These are phyloP conservation scores for Thaumatotibia leucotreta DNA, from an alignment of 1,140 invertebrate species.

Conservation along the genomic window DNA sequence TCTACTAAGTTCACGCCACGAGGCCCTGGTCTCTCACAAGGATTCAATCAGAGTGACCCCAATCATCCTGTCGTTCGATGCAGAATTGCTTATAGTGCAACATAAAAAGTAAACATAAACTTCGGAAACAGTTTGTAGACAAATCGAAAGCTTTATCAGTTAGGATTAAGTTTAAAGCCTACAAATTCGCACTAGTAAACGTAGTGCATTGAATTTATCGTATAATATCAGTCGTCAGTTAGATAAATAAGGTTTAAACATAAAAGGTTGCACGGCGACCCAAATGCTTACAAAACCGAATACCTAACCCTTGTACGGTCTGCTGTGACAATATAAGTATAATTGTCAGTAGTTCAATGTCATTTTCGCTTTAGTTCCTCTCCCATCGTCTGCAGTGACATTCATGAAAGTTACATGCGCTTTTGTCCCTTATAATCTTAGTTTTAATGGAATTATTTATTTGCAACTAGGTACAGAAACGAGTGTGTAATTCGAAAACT, in stretches of 20 bases:
- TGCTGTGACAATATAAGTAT: background rate
- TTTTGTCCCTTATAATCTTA: too few species aligned
- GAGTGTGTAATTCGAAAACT: too few species aligned
- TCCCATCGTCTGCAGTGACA: too few species aligned
- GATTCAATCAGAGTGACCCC: background rate
- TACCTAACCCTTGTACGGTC: background rate
- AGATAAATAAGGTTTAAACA: conserved; percentile 7
- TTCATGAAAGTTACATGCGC: too few species aligned
- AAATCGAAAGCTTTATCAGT: background rate
- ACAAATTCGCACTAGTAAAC: background rate
- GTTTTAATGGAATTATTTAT: too few species aligned
- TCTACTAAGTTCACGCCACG: background rate
- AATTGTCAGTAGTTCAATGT: background rate
- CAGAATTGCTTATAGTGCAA: background rate
- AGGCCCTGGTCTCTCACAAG: background rate
- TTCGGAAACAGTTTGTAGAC: too few species aligned
- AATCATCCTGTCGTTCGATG: background rate
- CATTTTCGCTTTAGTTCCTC: background rate
- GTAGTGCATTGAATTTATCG: background rate
- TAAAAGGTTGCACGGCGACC: conserved; percentile 3
- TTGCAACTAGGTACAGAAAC: too few species aligned
- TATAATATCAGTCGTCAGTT: background rate
- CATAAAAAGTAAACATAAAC: background rate
- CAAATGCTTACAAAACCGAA: conserved; percentile 7
- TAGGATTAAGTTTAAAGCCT: background rate